Percentiles rank a stretch among this genome's conserved stretches.
These are phyloP conservation scores for Cotesia typhae DNA, from an alignment of 1,140 invertebrate species.

Conservation along the genomic window DNA sequence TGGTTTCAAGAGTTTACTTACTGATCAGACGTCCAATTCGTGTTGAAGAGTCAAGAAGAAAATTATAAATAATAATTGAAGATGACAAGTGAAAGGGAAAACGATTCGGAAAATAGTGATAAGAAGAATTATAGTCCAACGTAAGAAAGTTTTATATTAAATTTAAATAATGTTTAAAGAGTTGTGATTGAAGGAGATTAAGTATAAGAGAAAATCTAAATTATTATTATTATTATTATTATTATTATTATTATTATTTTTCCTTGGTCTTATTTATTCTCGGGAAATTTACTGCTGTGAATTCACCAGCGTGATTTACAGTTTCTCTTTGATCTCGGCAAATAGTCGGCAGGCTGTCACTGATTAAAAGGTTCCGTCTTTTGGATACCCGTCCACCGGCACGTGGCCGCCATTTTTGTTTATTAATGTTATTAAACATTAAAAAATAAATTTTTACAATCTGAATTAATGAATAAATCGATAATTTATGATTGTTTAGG, in stretches of 20 bases:
- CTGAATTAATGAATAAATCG: neutral
- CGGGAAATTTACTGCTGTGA: conserved; percentile 34
- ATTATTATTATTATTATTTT: too few species aligned
- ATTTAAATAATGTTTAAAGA: too few species aligned
- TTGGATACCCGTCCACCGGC: neutral
- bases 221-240: too few species aligned
- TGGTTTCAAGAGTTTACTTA: neutral
- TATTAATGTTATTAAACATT: conserved; percentile 3
- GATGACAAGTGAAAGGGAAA: conserved; percentile 17
- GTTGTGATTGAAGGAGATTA: neutral
- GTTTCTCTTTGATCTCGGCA: conserved; percentile 38
- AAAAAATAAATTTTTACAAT: neutral
- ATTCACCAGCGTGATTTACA: conserved; percentile 37
- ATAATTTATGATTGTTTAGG: too few species aligned
- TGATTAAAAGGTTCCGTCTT: conserved; percentile 22
- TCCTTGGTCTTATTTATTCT: neutral
- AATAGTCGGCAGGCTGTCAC: conserved; percentile 30
- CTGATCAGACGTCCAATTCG: neutral
- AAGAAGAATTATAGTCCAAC: neutral
- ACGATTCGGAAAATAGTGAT: conserved; percentile 4
- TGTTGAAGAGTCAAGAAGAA: too few species aligned
- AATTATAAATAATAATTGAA: too few species aligned
- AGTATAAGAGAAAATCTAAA: too few species aligned
- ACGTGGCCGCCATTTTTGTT: conserved; percentile 14
- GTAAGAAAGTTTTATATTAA: neutral